Evolutionary conservation across 1,140 invertebrate species (phyloP), one percentile per base, ranked within the genome.

Genomic region (Lysiphlebus fabarum): DNA sequence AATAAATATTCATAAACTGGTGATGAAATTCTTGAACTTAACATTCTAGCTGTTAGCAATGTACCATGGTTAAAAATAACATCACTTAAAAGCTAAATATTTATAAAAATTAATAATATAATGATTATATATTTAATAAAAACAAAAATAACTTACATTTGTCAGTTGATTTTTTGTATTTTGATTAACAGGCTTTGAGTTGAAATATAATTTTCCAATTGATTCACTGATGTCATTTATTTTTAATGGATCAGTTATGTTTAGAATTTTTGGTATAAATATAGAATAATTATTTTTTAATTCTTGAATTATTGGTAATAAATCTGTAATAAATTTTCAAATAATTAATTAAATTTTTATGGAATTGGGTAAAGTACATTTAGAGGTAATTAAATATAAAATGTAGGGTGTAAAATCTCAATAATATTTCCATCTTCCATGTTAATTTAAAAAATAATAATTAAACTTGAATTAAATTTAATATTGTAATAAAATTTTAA

Each of bases 131-230:
- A 2, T 17, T 26, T 1, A 26, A 26, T 26, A 26, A 4, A 26
- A 26, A 26, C 2, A 26, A 26, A 17, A 17, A 17, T 17, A 17
- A 26, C 17, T 26, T 26, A 26, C 17, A 70, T 82, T 75, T 3
- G 75, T 78, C 10, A 83, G 67, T 65, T 81, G 76, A 56, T 74
- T 64, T 48, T 75, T 69, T 53, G 79, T 75, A 7, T 78, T 70
- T 61, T 77, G 77, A 41, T 79, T 68, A n/a, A 84, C 73, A 56
- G 73, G 65, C 53, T 80, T 72, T 48, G 75, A 74, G 36, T 75
- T 68, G 38, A 88, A 83, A 71, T 89, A 90, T 59, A 83, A 86
- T 33, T 82, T 69, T 57, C 75, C 81, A 2, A 89, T 74, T 38
- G 72, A 64, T 8, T 80, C 67, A 1, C 82, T 84, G 6, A 85